These are phyloP conservation scores for Heliopora coerulea DNA, from an alignment of 92 coral and sea anemone species.

Conservation along the genomic window DNA sequence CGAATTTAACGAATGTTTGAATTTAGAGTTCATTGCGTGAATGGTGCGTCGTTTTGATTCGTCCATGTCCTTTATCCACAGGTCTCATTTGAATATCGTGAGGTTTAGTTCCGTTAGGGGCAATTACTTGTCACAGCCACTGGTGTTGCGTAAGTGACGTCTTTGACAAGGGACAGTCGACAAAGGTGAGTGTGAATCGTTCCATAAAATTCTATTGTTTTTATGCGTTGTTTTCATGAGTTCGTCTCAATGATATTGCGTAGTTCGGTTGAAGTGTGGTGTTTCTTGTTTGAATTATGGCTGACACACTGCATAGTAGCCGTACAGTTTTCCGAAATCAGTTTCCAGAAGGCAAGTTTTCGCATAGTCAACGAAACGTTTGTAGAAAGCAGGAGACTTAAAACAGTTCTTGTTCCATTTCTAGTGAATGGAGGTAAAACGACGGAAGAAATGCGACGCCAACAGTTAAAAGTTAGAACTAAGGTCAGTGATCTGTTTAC, in stretches of 20 bases:
- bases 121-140: too few relatives aligned
- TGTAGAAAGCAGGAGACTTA: background rate
- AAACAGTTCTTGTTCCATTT: background rate
- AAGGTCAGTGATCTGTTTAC: background rate
- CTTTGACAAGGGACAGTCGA: too few relatives aligned
- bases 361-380: background rate
- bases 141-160: too few relatives aligned
- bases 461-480: conserved; percentile 25
- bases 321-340: background rate
- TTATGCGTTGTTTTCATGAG: conserved; percentile 15
- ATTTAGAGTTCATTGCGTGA: too few relatives aligned
- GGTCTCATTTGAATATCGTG: too few relatives aligned
- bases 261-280: background rate
- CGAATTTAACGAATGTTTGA: too few relatives aligned
- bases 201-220: conserved; percentile 21
- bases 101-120: too few relatives aligned
- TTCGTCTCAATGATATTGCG: too few relatives aligned
- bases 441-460: conserved; percentile 8
- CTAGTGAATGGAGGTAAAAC: conserved; percentile 10
- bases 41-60: too few relatives aligned
- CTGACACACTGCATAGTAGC: background rate
- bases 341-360: conserved; percentile 32
- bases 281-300: background rate
- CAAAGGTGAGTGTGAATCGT: too few relatives aligned
- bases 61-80: too few relatives aligned